A percentile compares a stretch with the other conserved stretches of the same genome.
These are phyloP conservation scores for Halcyon badia DNA, from an alignment of 2,797 vertebrate genomes.

Conservation along the genomic window DNA sequence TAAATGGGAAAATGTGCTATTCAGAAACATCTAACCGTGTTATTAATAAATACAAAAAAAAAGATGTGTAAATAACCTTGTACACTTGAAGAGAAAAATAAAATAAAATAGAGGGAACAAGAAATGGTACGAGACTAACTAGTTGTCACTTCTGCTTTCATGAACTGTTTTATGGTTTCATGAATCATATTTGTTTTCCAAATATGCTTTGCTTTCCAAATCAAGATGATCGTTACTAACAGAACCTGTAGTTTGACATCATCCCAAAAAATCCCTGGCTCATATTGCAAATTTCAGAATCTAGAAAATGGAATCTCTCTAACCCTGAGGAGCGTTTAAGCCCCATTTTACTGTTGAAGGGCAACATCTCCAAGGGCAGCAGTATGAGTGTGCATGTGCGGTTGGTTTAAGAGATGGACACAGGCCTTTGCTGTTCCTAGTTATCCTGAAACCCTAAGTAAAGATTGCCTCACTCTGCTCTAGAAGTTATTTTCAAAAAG, in stretches of 20 bases:
- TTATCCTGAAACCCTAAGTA: neutral
- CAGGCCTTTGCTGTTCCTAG: neutral
- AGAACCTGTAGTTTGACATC: neutral
- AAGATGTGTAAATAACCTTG: neutral
- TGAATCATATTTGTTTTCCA: neutral
- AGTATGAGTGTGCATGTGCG: rapidly evolving
- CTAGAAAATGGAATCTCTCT: neutral
- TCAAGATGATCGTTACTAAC: neutral
- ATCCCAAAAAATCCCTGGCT: neutral
- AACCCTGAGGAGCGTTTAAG: neutral
- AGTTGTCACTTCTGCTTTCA: neutral
- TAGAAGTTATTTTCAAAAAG: neutral
- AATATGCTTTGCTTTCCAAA: neutral
- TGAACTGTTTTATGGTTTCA: neutral
- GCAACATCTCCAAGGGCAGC: neutral
- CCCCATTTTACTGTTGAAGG: neutral
- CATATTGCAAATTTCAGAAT: neutral
- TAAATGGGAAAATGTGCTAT: neutral
- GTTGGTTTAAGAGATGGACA: neutral
- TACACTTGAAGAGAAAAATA: neutral
- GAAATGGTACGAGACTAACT: neutral
- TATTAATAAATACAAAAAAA: neutral
- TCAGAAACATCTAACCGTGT: neutral
- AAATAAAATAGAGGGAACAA: neutral
- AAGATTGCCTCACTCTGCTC: neutral